Evolutionary conservation across 2,113 vertebrate species (phyloP).

Genomic region (Charina bottae): DNA sequence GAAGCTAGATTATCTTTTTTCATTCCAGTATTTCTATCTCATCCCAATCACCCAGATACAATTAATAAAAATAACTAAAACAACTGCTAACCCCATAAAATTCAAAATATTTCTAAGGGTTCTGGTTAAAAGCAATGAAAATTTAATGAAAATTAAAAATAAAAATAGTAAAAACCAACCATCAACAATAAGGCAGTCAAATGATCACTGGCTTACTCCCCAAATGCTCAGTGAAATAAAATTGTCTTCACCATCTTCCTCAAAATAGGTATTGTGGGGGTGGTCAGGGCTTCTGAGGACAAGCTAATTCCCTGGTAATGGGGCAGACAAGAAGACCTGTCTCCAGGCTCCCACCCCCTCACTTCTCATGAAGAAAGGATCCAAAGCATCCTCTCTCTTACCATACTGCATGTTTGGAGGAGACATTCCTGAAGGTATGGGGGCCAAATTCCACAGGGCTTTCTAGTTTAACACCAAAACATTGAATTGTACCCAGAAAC

Average conservation of each 20-base stretch:
- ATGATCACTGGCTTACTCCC: not conserved
- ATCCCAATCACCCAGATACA: not conserved
- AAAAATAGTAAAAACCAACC: not conserved
- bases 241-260: not conserved
- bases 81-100: not conserved
- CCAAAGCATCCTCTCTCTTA: not conserved
- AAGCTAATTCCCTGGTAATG: not conserved
- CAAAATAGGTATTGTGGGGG: not conserved
- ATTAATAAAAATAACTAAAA: not conserved
- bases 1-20: not conserved
- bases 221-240: constrained; percentile 9
- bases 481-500: not conserved
- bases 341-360: not conserved
- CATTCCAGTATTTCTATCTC: not conserved
- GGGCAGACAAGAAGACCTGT: not conserved
- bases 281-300: not conserved
- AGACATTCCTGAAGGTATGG: not conserved
- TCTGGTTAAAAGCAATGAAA: not conserved
- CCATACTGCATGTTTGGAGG: not conserved
- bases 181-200: not conserved
- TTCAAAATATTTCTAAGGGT: not conserved
- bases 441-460: not conserved
- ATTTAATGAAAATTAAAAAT: not conserved
- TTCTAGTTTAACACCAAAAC: not conserved
- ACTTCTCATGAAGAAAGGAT: not conserved